Base-by-base conservation (phyloP, 1,140 invertebrate species). In the Papilio aristodemus region DNA sequence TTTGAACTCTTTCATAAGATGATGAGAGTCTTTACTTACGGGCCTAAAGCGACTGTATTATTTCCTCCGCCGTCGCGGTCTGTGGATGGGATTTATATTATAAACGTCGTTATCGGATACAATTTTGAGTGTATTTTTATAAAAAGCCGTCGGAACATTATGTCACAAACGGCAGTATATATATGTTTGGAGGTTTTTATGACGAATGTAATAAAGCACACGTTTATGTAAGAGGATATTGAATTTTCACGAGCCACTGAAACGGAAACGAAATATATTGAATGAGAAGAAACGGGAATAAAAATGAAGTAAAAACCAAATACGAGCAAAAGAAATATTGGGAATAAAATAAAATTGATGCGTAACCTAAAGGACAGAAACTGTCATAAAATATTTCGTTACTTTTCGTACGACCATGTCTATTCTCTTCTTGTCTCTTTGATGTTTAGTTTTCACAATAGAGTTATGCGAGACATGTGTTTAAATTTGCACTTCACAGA, bases 221-320 rank as follows among this genome's bases (percentile, higher is more conserved):
- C 63, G 63, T 66, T 50, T 46, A 46, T 50, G 43, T 50, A 66
- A 66, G 27, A 66, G 63, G 63, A 66, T 66, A 66, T 66, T 66
- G 63, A 66, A 66, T 66, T 66, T 66, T 66, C 63, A 66, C 63
- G 63, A 66, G n/a, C 63, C 63, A 66, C 22, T 66, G 63, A 46
- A 66, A 66, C 63, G 63, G 63, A 66, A 66, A 66, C 41, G 43
- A 50, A 66, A 66, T 66, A 66, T 32, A 66, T 66, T 66, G 63
- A 66, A 66, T 66, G 50, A 36, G 63, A 66, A 66, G 63, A 66
- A 64, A 50, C 22, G 43, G 22, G 25, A 66, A 66, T 66, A 66
- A 66, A 66, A 66, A 66, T 46, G 63, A 66, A 66, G 41, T 66
- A 66, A 66, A 50, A 66, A 66, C 63, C 41, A 50, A 50, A 66